These are phyloP conservation scores for Argopecten irradians DNA, from an alignment of 1,140 invertebrate genomes.

Conservation along the genomic window DNA sequence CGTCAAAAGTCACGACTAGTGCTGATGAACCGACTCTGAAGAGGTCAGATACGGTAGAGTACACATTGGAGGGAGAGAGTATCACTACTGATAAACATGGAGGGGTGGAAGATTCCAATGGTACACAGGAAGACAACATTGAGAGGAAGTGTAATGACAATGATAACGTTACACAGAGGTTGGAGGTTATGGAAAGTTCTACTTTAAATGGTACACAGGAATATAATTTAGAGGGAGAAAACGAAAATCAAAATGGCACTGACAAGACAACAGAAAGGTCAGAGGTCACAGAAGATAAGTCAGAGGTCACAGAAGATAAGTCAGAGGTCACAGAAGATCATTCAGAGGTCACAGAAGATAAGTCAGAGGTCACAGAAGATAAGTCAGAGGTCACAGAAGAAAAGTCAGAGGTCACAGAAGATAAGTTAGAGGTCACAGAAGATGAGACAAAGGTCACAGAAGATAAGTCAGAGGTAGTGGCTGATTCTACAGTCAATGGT, in stretches of 20 bases:
- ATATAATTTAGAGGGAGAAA: not conserved
- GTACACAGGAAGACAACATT: conserved; percentile 4
- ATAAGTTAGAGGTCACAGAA: too few species aligned
- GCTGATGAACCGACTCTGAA: not conserved
- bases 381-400: too few species aligned
- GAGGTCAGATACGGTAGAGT: not conserved
- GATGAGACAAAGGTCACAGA: not conserved
- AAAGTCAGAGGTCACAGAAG: too few species aligned
- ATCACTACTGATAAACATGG: too few species aligned
- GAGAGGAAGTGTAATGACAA: not conserved
- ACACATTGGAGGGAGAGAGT: not conserved
- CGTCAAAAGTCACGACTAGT: not conserved
- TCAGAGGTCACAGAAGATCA: too few species aligned
- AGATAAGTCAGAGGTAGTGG: not conserved
- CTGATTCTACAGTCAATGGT: not conserved
- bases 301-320: too few species aligned
- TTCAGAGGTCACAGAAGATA: too few species aligned
- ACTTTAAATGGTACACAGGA: conserved; percentile 19
- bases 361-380: too few species aligned
- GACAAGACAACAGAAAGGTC: not conserved
- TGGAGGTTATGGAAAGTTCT: not conserved
- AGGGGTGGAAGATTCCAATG: not conserved
- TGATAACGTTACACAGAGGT: not conserved
- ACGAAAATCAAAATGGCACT: not conserved
- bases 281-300: too few species aligned